Percentiles rank a stretch among this genome's conserved stretches.
Evolutionary conservation across 30 jellyfish, hydroid and myxozoan species (phyloP).

Genomic region (Pseudorhiza aurosa): DNA sequence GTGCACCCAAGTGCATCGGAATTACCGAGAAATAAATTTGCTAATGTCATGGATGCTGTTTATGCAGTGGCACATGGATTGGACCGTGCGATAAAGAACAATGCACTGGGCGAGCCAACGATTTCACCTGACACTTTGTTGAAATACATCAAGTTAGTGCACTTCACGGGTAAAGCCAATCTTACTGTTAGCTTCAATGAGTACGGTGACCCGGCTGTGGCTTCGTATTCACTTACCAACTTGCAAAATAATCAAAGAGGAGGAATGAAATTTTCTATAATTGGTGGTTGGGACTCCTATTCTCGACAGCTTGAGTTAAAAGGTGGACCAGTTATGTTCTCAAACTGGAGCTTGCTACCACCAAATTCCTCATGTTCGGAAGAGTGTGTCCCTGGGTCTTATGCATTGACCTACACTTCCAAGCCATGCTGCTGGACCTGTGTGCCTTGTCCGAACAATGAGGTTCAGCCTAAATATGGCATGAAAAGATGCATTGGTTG

Average conservation of each 20-base stretch:
- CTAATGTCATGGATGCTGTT: conserved; percentile 93
- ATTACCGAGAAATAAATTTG: conserved; percentile 82
- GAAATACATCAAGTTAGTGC: conserved; percentile 56
- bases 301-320: conserved; percentile 48
- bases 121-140: conserved; percentile 57
- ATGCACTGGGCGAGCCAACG: neutral
- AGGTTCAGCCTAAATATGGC: conserved; percentile 75
- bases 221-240: conserved; percentile 94
- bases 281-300: conserved; percentile 84
- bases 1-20: conserved; percentile 14
- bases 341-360: conserved; percentile 66
- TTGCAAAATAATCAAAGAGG: conserved; percentile 44
- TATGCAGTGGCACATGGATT: conserved; percentile 93
- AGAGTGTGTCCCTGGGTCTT: conserved; percentile 80
- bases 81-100: conserved; percentile 5
- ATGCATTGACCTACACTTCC: conserved; percentile 69
- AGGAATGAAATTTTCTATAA: conserved; percentile 16
- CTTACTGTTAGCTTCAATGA: conserved; percentile 68
- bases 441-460: conserved; percentile 81
- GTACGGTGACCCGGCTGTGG: conserved; percentile 94
- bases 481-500: conserved; percentile 63
- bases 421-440: conserved; percentile 98
- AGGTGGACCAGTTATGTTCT: conserved; percentile 35
- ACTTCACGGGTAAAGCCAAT: conserved; percentile 80
- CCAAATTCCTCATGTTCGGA: conserved; percentile 94